phyloP scores from a whole-genome alignment of 1,140 invertebrate species.

The Holcopasites calliopsidis region DNA sequence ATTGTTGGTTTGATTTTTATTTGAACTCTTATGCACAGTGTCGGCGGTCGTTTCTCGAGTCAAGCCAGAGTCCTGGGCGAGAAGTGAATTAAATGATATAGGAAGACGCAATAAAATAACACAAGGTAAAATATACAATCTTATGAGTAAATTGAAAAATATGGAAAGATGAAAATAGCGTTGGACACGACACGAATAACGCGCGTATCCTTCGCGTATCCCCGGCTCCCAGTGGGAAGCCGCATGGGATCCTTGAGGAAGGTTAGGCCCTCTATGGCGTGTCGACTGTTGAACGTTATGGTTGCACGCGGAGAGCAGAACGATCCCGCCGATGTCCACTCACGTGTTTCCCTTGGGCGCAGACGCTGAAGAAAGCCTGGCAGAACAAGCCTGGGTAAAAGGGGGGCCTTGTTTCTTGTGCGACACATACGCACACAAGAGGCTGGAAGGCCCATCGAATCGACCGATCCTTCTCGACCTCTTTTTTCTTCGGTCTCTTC shows the following conservation, averaged over 20 bases:
- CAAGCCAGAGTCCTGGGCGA: too few species aligned
- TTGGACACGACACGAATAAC: too few species aligned
- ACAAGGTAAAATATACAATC: too few species aligned
- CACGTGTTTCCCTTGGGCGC: conserved; percentile 45
- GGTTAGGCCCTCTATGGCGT: conserved; percentile 51
- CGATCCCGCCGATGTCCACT: conserved; percentile 47
- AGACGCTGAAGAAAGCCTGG: conserved; percentile 31
- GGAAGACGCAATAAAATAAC: too few species aligned
- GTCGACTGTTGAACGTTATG: conserved; percentile 53
- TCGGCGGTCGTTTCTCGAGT: too few species aligned
- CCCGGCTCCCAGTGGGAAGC: background rate
- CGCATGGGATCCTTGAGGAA: conserved; percentile 28
- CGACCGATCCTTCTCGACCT: conserved; percentile 25
- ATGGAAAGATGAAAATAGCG: too few species aligned
- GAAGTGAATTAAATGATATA: too few species aligned
- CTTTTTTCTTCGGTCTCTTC: background rate
- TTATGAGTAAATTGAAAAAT: background rate
- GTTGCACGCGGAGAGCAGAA: conserved; percentile 42
- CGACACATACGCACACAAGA: conserved; percentile 25
- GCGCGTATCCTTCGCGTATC: background rate
- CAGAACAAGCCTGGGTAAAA: conserved; percentile 14
- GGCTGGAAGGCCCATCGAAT: conserved; percentile 16
- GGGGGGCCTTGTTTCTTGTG: conserved; percentile 24
- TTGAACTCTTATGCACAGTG: too few species aligned
- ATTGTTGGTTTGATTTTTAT: too few species aligned